phyloP scores from a whole-genome alignment of 2,113 vertebrate genomes.

The Chascanopsetta lugubris region DNA sequence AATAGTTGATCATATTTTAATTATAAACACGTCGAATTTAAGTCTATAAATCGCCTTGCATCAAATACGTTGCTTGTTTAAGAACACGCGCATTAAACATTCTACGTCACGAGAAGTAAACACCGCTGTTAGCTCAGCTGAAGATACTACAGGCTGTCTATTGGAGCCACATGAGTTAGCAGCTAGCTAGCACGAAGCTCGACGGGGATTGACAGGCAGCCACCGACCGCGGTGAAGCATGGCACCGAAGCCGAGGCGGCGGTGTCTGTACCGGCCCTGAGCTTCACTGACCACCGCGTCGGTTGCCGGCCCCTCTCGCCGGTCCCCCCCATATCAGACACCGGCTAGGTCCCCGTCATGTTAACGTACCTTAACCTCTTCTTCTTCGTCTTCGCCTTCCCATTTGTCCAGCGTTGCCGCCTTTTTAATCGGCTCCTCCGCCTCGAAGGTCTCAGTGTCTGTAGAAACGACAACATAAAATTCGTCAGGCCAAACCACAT shows the following conservation, averaged over 20 bases:
- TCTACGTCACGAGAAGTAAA: background rate
- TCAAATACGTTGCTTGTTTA: background rate
- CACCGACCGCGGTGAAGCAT: constrained; percentile 30
- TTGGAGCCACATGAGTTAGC: constrained; percentile 71
- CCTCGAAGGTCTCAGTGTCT: constrained; percentile 90
- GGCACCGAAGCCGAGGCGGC: constrained; percentile 12
- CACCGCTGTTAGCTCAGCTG: background rate
- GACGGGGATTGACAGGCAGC: constrained; percentile 37
- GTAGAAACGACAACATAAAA: constrained; percentile 61
- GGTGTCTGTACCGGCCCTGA: background rate
- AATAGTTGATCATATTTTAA: background rate
- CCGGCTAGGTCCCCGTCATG: background rate
- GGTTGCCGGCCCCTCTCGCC: background rate
- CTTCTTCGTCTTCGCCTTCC: constrained; percentile 94
- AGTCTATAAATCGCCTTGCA: rapidly evolving
- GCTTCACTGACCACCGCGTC: background rate
- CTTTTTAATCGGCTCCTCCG: constrained; percentile 78
- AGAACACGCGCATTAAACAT: background rate
- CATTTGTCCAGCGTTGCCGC: constrained; percentile 83
- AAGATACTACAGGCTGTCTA: constrained; percentile 8
- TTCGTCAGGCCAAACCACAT: constrained; percentile 52
- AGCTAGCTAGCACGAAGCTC: constrained; percentile 48
- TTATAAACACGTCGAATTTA: background rate
- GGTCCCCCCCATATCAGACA: background rate
- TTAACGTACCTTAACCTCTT: constrained; percentile 87